Conservation (phyloP, 2,888 invertebrate species). For the Idaea aversata region DNA sequence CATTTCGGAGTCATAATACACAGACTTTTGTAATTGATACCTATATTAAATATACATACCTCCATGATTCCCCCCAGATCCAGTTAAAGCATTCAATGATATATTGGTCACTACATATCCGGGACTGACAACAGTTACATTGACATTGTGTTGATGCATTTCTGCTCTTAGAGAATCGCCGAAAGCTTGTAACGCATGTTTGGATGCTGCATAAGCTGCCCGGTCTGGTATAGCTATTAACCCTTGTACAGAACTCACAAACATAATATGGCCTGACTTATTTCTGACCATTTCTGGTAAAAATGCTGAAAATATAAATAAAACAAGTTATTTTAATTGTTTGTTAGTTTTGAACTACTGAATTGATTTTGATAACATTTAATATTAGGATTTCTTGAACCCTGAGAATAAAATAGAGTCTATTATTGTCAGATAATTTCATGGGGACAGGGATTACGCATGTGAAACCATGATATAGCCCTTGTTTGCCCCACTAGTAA, state of each 20-base stretch:
- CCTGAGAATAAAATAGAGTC: too few relatives aligned
- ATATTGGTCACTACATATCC: conserved; percentile 94
- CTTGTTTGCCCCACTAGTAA: too few relatives aligned
- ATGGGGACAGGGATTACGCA: too few relatives aligned
- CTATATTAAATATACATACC: conserved; percentile 58
- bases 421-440: too few relatives aligned
- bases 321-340: not conserved
- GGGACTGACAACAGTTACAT: conserved; percentile 94
- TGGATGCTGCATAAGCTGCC: conserved; percentile 94
- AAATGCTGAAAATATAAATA: conserved; percentile 81
- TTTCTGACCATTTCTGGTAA: conserved; percentile 90
- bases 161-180: conserved; percentile 95
- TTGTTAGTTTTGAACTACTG: not conserved
- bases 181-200: conserved; percentile 97
- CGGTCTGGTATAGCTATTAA: conserved; percentile 93
- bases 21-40: not conserved
- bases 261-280: conserved; percentile 90
- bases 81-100: conserved; percentile 94
- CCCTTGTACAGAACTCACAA: conserved; percentile 96
- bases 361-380: too few relatives aligned
- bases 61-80: conserved; percentile 88
- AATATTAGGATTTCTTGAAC: too few relatives aligned
- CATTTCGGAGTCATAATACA: too few relatives aligned
- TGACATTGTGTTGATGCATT: conserved; percentile 86
- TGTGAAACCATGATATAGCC: too few relatives aligned